Base-by-base conservation (phyloP, 2,888 invertebrate genomes). In the Agrochola litura region DNA sequence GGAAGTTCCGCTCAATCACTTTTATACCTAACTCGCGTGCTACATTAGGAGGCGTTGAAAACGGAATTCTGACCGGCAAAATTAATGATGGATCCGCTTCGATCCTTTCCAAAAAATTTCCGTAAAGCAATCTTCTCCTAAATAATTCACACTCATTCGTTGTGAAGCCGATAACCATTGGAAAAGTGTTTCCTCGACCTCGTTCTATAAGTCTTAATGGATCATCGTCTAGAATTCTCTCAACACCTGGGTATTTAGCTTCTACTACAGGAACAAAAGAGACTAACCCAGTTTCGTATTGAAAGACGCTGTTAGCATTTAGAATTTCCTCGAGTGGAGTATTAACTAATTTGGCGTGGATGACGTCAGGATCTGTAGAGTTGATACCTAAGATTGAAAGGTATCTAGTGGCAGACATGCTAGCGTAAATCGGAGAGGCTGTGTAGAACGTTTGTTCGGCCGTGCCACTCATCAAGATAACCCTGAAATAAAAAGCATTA, bases 331-430 rank as follows among this genome's bases (percentile, higher is more conserved):
- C 68, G 1, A 91, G 82, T 1, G 91, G 84, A 54, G 84, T 87
- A 8, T 84, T 74, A 6, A 84, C 66, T 6, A 93, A 88, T 56
- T 78, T 72, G 6, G 84, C 54, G 65, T 91, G 88, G 12, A 91
- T 88, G 52, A 84, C 68, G 22, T 82, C 83, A 6, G 90, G 86
- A 56, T 91, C 88, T 6, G 87, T 89, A n/a, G 88, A 77, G 66
- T 89, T 89, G 19, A 91, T 88, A 41, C 90, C 97, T 95, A 97
- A 74, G n/a, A 67, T 80, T 89, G 90, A 84, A 91, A 95, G 75
- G 54, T 91, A 91, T 19, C 77, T 81, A 16, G 66, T 67, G 10
- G 90, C 84, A 8, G 89, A 70, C 1, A 73, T 54, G 19, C 80
- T 79, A 6, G 91, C 88, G 61, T 86, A 88, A 41, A 82, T 63